Evolutionary conservation across 2,797 vertebrate species (phyloP).

Genomic region (Pseudochromis fuscus): DNA sequence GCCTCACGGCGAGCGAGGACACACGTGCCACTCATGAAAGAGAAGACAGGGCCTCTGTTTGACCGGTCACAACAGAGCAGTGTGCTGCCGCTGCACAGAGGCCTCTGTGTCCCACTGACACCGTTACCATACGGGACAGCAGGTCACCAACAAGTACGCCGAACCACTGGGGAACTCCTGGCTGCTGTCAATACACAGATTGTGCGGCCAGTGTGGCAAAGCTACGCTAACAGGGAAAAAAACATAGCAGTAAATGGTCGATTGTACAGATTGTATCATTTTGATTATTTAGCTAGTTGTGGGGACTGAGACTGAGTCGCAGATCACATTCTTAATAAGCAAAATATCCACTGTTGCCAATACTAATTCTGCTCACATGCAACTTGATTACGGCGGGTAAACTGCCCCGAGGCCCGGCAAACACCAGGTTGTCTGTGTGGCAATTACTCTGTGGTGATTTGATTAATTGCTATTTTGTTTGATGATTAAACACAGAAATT

Average conservation of each 20-base stretch:
- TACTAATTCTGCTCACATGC: background rate
- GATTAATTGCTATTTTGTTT: background rate
- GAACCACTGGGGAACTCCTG: constrained; percentile 57
- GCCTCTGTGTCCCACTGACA: constrained; percentile 78
- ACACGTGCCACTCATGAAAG: constrained; percentile 75
- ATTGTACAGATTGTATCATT: too few relatives aligned
- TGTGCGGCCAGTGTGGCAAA: constrained; percentile 6
- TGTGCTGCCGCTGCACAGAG: constrained; percentile 80
- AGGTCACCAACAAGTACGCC: constrained; percentile 64
- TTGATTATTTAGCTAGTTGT: background rate
- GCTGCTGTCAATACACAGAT: constrained; percentile 31
- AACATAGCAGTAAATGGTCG: background rate
- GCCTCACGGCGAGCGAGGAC: constrained; percentile 63
- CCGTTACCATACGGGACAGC: constrained; percentile 61
- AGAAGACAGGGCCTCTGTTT: constrained; percentile 79
- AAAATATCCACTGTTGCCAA: background rate
- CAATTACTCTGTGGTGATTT: background rate
- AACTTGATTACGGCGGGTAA: background rate
- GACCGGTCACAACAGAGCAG: constrained; percentile 79
- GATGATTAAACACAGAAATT: background rate
- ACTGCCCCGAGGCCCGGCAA: background rate
- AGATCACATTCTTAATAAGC: background rate
- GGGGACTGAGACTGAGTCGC: background rate
- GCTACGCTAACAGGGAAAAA: background rate
- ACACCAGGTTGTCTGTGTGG: background rate